Evolutionary conservation across 2,888 invertebrate species (phyloP).

Genomic region (Plagiodera versicolora): DNA sequence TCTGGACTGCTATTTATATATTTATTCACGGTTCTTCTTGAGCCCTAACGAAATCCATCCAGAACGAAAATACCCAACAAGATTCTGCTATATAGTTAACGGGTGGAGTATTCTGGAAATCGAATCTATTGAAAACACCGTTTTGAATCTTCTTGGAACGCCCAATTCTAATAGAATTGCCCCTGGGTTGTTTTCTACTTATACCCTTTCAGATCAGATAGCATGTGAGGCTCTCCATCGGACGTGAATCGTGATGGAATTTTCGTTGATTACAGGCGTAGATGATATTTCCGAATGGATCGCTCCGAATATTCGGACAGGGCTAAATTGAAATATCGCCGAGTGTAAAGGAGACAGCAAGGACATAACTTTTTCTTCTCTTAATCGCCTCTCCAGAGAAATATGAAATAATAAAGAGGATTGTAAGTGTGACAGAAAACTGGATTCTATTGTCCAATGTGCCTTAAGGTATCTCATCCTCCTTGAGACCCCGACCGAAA

Average conservation of each 20-base stretch:
- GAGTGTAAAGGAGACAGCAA: no score
- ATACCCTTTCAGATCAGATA: conserved; percentile 27
- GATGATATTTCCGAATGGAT: no score
- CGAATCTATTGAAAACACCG: conserved; percentile 39
- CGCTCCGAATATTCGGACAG: no score
- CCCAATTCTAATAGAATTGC: conserved; percentile 35
- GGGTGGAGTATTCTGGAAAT: conserved; percentile 31
- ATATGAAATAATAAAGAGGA: conserved; percentile 8
- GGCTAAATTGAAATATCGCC: no score
- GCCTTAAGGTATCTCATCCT: conserved; percentile 16
- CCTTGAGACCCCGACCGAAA: conserved; percentile 3
- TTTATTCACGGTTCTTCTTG: conserved; percentile 20
- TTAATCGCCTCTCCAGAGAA: neutral
- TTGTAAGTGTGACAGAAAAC: conserved; percentile 2
- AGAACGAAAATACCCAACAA: conserved; percentile 20
- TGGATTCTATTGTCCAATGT: conserved; percentile 13
- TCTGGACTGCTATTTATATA: conserved; percentile 16
- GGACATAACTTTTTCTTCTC: neutral
- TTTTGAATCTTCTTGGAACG: conserved; percentile 33
- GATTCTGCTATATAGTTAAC: conserved; percentile 15
- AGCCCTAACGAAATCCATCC: conserved; percentile 18
- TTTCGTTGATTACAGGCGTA: no score
- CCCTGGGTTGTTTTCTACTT: conserved; percentile 27
- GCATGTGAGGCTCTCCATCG: neutral
- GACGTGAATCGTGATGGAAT: neutral